phyloP scores from a whole-genome alignment of 1,140 invertebrate genomes.

The Solenopsis fugax region DNA sequence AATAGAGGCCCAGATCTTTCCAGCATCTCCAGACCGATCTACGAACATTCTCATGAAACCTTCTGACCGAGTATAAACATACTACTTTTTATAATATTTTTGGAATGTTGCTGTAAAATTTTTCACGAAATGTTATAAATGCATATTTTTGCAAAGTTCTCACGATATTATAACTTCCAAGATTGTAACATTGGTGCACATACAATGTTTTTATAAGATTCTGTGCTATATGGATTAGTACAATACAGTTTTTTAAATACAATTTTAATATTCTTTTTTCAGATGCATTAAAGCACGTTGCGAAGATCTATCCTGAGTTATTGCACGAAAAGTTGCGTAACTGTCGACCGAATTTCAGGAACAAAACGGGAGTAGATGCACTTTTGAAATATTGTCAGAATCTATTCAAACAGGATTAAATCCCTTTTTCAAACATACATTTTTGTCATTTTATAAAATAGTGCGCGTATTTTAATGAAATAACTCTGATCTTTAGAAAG shows the following conservation, averaged over 20 bases:
- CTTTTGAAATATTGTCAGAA: slow-evolving; percentile 76
- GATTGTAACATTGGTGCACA: too few species aligned
- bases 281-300: slow-evolving; percentile 81
- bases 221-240: too few species aligned
- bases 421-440: not conserved
- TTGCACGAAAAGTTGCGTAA: slow-evolving; percentile 81
- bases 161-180: too few species aligned
- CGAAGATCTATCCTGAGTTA: slow-evolving; percentile 81
- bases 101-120: too few species aligned
- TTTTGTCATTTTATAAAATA: not conserved
- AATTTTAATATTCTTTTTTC: slow-evolving; percentile 45
- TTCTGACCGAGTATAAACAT: too few species aligned
- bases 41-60: too few species aligned
- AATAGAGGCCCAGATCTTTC: too few species aligned
- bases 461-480: not conserved
- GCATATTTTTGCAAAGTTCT: too few species aligned
- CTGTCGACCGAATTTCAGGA: slow-evolving; percentile 82
- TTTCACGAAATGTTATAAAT: too few species aligned
- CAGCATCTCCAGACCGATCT: too few species aligned
- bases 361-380: slow-evolving; percentile 79
- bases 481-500: not conserved
- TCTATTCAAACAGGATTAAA: slow-evolving; percentile 57
- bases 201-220: too few species aligned
- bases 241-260: not conserved
- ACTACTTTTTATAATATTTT: too few species aligned